Evolutionary conservation across 2,888 invertebrate species (phyloP).

Genomic region (Marronus borbonicus): DNA sequence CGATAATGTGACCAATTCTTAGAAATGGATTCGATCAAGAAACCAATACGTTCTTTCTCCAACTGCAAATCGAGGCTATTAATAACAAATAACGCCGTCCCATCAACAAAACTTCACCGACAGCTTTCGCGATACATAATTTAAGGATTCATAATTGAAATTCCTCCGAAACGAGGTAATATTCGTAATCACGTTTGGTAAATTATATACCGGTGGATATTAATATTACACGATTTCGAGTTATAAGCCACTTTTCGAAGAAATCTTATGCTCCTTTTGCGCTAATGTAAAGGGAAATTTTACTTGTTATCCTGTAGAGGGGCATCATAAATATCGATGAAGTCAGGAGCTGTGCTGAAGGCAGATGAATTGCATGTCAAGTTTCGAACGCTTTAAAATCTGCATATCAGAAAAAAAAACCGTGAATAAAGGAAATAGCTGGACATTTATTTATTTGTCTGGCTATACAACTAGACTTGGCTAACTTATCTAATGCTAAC

Average conservation of each 20-base stretch:
- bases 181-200: slow-evolving; percentile 1
- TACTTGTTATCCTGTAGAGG: not conserved
- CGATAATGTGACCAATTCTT: too few relatives aligned
- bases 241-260: slow-evolving; percentile 3
- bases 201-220: not conserved
- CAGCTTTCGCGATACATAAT: not conserved
- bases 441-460: too few relatives aligned
- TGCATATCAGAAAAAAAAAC: too few relatives aligned
- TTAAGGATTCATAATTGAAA: not conserved
- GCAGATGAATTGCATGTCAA: too few relatives aligned
- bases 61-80: too few relatives aligned
- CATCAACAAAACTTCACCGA: not conserved
- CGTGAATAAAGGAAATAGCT: too few relatives aligned
- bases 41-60: too few relatives aligned
- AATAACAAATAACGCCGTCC: not conserved
- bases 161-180: slow-evolving; percentile 16
- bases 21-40: too few relatives aligned
- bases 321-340: not conserved
- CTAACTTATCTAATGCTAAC: too few relatives aligned
- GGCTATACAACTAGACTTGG: too few relatives aligned
- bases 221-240: slow-evolving; percentile 13
- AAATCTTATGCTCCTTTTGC: not conserved
- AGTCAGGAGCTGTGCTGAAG: too few relatives aligned
- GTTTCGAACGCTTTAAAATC: too few relatives aligned
- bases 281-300: not conserved